Conservation (phyloP, 1,140 invertebrate species). For the Nebria ingens region DNA sequence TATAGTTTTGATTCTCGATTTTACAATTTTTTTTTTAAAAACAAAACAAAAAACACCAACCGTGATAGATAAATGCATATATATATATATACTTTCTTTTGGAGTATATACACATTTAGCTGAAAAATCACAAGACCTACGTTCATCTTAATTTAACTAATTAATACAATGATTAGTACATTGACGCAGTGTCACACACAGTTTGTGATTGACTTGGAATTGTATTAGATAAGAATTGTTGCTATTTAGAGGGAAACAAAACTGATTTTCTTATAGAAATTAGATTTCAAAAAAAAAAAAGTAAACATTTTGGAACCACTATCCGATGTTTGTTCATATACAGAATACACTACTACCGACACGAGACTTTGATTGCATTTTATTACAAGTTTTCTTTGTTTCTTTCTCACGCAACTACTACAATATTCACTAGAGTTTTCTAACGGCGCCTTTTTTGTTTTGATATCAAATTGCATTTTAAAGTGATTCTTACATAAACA, state of each 20-base stretch:
- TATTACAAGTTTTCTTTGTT: background rate
- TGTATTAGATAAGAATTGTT: too few species aligned
- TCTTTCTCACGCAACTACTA: too few species aligned
- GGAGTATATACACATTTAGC: conserved; percentile 7
- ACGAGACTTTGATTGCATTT: background rate
- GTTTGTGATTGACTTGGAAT: background rate
- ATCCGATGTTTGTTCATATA: background rate
- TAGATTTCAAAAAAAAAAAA: background rate
- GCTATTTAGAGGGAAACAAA: too few species aligned
- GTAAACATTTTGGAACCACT: too few species aligned
- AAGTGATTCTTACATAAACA: background rate
- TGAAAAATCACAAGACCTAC: conserved; percentile 7
- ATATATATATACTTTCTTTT: background rate
- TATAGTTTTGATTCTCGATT: too few species aligned
- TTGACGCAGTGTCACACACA: background rate
- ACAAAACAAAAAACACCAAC: background rate
- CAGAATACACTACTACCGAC: background rate
- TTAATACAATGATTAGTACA: background rate
- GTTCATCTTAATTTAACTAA: conserved; percentile 4
- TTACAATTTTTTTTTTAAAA: background rate
- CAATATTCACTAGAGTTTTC: too few species aligned
- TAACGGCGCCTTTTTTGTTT: too few species aligned
- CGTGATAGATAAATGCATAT: background rate
- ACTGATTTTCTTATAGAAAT: background rate
- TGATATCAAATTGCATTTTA: too few species aligned